Percentiles rank a stretch among this genome's conserved stretches.
phyloP scores from a whole-genome alignment of 2,888 invertebrate species.

The Cordilura impudica region DNA sequence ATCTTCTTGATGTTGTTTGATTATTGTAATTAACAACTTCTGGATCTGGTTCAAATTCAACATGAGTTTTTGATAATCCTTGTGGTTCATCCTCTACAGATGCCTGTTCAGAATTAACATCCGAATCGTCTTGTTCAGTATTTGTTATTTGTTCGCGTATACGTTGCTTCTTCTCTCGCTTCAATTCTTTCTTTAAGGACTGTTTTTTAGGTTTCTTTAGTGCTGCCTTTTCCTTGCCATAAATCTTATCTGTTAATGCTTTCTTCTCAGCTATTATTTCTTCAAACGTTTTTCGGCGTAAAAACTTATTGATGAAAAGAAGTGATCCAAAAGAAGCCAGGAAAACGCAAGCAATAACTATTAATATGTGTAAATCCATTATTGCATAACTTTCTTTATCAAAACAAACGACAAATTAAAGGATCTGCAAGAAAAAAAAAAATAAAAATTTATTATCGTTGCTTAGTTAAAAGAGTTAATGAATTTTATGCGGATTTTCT shows the following conservation, averaged over 20 bases:
- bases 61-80: constrained; percentile 72
- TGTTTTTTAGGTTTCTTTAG: constrained; percentile 73
- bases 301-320: constrained; percentile 77
- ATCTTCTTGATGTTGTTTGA: constrained; percentile 61
- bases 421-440: constrained; percentile 26
- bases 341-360: constrained; percentile 77
- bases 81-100: constrained; percentile 69
- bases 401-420: constrained; percentile 25
- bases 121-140: constrained; percentile 72
- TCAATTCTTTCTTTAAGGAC: constrained; percentile 71
- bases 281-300: constrained; percentile 77
- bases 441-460: constrained; percentile 4
- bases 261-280: constrained; percentile 77
- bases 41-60: constrained; percentile 76
- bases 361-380: constrained; percentile 78
- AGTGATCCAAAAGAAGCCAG: constrained; percentile 76
- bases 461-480: no score
- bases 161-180: constrained; percentile 75
- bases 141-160: constrained; percentile 71
- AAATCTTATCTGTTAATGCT: constrained; percentile 76
- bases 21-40: constrained; percentile 70
- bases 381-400: constrained; percentile 74
- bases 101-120: constrained; percentile 72
- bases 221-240: constrained; percentile 72
- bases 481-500: no score